phyloP scores from a whole-genome alignment of 2,113 vertebrate species.

The Phalacrocorax aristotelis region DNA sequence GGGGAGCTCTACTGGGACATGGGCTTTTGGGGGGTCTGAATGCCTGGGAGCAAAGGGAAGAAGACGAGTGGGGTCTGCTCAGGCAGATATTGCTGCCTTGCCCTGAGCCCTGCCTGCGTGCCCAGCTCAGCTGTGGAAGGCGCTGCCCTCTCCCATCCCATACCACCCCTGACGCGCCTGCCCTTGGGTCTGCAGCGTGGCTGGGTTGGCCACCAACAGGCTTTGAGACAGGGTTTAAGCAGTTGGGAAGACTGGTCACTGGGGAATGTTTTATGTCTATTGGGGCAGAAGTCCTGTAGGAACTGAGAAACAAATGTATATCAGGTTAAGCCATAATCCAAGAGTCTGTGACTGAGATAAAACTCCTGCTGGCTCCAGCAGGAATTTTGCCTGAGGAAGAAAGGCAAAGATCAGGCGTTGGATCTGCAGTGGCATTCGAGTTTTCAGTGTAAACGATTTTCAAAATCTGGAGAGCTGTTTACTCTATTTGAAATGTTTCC shows the following conservation, averaged over 20 bases:
- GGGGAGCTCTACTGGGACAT: not conserved
- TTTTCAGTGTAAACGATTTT: conserved; percentile 8
- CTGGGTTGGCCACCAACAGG: not conserved
- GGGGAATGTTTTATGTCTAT: not conserved
- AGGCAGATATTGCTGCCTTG: not conserved
- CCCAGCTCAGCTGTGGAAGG: not conserved
- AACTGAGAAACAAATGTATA: not conserved
- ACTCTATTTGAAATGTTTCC: not conserved
- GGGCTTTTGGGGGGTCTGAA: not conserved
- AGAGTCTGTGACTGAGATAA: not conserved
- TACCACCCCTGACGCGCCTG: fast-evolving
- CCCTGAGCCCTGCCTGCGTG: fast-evolving
- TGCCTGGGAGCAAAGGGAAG: not conserved
- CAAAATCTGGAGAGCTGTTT: not conserved
- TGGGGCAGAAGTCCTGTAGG: not conserved
- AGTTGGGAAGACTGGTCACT: not conserved
- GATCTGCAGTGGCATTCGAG: not conserved
- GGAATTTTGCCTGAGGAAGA: conserved; percentile 11
- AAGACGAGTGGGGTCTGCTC: not conserved
- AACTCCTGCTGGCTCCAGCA: not conserved
- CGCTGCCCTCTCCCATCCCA: not conserved
- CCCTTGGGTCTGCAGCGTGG: fast-evolving
- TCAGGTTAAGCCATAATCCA: not conserved
- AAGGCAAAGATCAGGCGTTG: not conserved
- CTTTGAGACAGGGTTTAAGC: not conserved